These are phyloP conservation scores for Sebastes matsubarae DNA, from an alignment of 2,797 vertebrate species.

Conservation along the genomic window DNA sequence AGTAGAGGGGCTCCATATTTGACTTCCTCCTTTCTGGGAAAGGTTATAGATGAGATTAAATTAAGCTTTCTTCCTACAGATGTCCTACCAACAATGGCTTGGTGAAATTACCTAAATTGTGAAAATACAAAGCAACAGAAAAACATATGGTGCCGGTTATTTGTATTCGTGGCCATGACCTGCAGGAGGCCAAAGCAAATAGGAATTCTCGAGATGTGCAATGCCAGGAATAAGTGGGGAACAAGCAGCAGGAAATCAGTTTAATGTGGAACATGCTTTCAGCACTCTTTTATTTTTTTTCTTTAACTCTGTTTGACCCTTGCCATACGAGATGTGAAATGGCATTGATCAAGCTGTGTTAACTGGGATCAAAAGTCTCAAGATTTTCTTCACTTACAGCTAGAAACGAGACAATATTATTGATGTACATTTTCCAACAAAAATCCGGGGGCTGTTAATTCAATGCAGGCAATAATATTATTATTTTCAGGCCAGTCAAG, in stretches of 20 bases:
- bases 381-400: slow-evolving; percentile 16
- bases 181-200: slow-evolving; percentile 59
- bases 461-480: slow-evolving; percentile 35
- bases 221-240: slow-evolving; percentile 46
- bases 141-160: slow-evolving; percentile 40
- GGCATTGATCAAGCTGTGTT: slow-evolving; percentile 8
- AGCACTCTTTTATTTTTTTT: background rate
- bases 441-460: slow-evolving; percentile 17
- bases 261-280: slow-evolving; percentile 61
- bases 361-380: slow-evolving; percentile 28
- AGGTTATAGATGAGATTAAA: slow-evolving; percentile 24
- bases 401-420: slow-evolving; percentile 37
- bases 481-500: slow-evolving; percentile 11
- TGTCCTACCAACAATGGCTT: background rate
- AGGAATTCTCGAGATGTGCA: slow-evolving; percentile 35
- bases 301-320: slow-evolving; percentile 51
- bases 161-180: slow-evolving; percentile 39
- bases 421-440: slow-evolving; percentile 35
- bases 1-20: background rate
- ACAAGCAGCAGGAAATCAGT: slow-evolving; percentile 58
- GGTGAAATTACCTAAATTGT: slow-evolving; percentile 12
- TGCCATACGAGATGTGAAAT: slow-evolving; percentile 18
- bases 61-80: background rate
- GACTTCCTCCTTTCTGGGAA: slow-evolving; percentile 13
- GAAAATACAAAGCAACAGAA: slow-evolving; percentile 12